phyloP scores from a whole-genome alignment of 2,888 invertebrate genomes.

The Nomada fabriciana region DNA sequence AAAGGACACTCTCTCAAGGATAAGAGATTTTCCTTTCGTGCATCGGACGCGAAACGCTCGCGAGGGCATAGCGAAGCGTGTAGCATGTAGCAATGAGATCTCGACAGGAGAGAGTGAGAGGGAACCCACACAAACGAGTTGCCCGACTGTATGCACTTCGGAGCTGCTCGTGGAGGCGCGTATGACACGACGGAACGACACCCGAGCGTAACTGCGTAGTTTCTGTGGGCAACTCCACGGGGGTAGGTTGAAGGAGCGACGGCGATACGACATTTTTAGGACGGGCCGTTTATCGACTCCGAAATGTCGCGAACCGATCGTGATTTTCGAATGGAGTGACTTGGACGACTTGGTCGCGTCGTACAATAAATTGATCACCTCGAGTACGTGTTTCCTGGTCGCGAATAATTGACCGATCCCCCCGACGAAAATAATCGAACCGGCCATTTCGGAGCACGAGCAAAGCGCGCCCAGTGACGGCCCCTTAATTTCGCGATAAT shows the following conservation, averaged over 20 bases:
- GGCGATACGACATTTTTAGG: constrained; percentile 7
- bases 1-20: constrained; percentile 14
- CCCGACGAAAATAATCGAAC: background rate
- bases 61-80: constrained; percentile 55
- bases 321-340: background rate
- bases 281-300: background rate
- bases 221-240: constrained; percentile 70
- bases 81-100: constrained; percentile 67
- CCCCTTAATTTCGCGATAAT: constrained; percentile 55
- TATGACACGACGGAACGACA: constrained; percentile 75
- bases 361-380: background rate
- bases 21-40: constrained; percentile 26
- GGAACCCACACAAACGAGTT: constrained; percentile 47
- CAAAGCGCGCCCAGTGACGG: background rate
- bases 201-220: constrained; percentile 82
- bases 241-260: constrained; percentile 58
- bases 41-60: constrained; percentile 40
- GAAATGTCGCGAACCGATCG: background rate
- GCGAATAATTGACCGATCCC: background rate
- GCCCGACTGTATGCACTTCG: constrained; percentile 57
- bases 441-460: background rate
- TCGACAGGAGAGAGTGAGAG: constrained; percentile 64
- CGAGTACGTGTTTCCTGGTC: background rate
- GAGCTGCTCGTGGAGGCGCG: constrained; percentile 64
- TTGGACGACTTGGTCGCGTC: background rate